Evolutionary conservation across 2,797 vertebrate genomes (phyloP), one percentile per base, ranked within the genome.

Genomic region (Gadopsis marmoratus): DNA sequence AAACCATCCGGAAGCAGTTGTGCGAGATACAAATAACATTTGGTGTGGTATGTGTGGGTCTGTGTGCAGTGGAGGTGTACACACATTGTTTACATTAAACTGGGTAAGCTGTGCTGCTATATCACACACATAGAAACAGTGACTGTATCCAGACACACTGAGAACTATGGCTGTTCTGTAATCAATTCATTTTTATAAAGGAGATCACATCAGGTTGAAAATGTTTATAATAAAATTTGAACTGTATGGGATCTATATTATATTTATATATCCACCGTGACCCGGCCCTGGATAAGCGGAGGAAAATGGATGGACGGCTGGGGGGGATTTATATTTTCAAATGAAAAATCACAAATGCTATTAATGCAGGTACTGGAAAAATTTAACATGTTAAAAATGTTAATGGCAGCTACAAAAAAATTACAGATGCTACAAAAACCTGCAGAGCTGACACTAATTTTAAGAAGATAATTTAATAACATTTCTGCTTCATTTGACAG

Each of bases 1-100:
- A 92, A 86, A 90, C 78, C 79, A 78, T 68, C 67, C 82, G 73
- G 78, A 90, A 82, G 85, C 79, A 84, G 79, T 84, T 86, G 65
- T 79, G 59, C 47, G 68, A 84, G 60, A 80, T 41, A 72, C 55
- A 81, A 88, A 89, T 86, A 89, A 62, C 76, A 90, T 87, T 84
- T 58, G 47, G 69, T 33, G 26, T 45, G 60, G 23, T 48, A 7
- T 26, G 33, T 69, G 10, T 51, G 55, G 41, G 63, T 60, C 33
- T 35, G n/a, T 61, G 65, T 45, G 7, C 17, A n/a, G 37, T 33
- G 41, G 55, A 55, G 59, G 39, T 79, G 61, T 69, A 72, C 63
- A 48, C 48, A 60, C 6, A 11, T 5, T 85, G 67, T 85, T 86
- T 83, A 84, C 70, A 83, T 76, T 75, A 81, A 70, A 75, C 72